Conservation (phyloP, 2,797 vertebrate species). For the Moxostoma hubbsi region DNA sequence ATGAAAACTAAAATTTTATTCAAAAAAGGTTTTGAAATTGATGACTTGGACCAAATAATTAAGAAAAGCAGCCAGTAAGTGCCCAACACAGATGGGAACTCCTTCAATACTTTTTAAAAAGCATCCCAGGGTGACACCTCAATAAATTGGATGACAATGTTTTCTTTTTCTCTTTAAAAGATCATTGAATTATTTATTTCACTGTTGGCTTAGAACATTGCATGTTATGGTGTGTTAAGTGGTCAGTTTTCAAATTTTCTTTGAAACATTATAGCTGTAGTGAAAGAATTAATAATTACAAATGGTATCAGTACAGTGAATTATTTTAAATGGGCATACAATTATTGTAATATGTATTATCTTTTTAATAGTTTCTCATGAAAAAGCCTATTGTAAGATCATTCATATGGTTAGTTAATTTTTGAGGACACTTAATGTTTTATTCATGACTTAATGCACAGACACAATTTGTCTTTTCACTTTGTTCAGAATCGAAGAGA, state of each 20-base stretch:
- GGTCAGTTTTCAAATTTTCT: slow-evolving; percentile 1
- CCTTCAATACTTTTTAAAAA: too few relatives aligned
- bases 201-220: neutral
- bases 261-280: neutral
- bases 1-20: too few relatives aligned
- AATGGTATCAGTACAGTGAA: neutral
- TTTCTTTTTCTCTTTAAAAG: slow-evolving; percentile 27
- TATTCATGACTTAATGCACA: slow-evolving; percentile 3
- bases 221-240: slow-evolving; percentile 5
- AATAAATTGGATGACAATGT: too few relatives aligned
- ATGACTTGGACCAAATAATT: too few relatives aligned
- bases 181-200: slow-evolving; percentile 24
- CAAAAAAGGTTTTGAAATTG: too few relatives aligned
- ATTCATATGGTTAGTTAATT: slow-evolving; percentile 10
- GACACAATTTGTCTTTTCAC: neutral
- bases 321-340: neutral
- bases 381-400: neutral
- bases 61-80: too few relatives aligned
- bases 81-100: too few relatives aligned
- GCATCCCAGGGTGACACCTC: too few relatives aligned
- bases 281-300: slow-evolving; percentile 14
- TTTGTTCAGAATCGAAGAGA: neutral
- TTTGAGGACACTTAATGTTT: slow-evolving; percentile 1
- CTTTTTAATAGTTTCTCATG: neutral
- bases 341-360: slow-evolving; percentile 20